These are phyloP conservation scores for Prorops nasuta DNA, from an alignment of 1,140 invertebrate species.

Conservation along the genomic window DNA sequence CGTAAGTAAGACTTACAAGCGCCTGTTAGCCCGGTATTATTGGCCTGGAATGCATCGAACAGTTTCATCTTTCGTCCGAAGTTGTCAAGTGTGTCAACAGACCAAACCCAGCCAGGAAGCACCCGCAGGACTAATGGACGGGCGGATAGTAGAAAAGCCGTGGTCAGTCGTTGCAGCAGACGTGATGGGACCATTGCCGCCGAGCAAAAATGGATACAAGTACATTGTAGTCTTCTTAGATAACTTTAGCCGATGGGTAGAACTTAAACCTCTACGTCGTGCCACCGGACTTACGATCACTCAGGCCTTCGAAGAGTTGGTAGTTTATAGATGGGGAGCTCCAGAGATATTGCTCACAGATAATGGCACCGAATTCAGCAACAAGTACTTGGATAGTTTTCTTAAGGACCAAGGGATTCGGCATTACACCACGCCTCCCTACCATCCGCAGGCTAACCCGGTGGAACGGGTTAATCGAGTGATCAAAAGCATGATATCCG, in stretches of 20 bases:
- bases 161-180: slow-evolving; percentile 47
- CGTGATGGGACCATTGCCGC: slow-evolving; percentile 47
- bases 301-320: slow-evolving; percentile 25
- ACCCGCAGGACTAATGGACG: slow-evolving; percentile 36
- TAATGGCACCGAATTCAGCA: slow-evolving; percentile 48
- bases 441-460: slow-evolving; percentile 46
- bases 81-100: slow-evolving; percentile 27
- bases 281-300: slow-evolving; percentile 28
- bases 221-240: slow-evolving; percentile 47
- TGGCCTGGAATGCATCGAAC: slow-evolving; percentile 22
- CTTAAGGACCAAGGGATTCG: background rate
- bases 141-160: slow-evolving; percentile 22
- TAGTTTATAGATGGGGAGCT: slow-evolving; percentile 34
- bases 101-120: slow-evolving; percentile 32
- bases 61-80: slow-evolving; percentile 11
- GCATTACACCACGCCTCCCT: slow-evolving; percentile 20
- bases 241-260: slow-evolving; percentile 39
- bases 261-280: slow-evolving; percentile 20
- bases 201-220: slow-evolving; percentile 30
- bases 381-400: background rate
- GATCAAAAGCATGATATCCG: slow-evolving; percentile 42
- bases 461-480: slow-evolving; percentile 48
- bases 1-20: slow-evolving; percentile 20
- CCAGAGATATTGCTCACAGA: slow-evolving; percentile 43
- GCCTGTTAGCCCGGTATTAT: slow-evolving; percentile 3